Evolutionary conservation across 1,140 invertebrate species (phyloP).

Genomic region (Cotesia chilonis): DNA sequence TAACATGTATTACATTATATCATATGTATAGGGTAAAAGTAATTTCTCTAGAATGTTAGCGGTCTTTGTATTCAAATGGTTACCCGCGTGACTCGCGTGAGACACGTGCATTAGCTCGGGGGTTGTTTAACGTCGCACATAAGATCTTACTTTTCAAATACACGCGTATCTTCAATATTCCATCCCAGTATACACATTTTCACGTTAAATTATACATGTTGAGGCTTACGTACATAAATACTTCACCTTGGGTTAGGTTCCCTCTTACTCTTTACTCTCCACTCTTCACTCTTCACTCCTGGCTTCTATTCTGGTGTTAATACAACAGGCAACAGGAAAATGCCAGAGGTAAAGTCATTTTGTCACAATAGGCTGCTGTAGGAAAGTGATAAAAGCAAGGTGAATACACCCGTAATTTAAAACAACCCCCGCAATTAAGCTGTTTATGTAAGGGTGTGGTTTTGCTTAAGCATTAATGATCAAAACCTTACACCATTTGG

Average conservation of each 20-base stretch:
- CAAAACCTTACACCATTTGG: neutral
- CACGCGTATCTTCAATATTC: neutral
- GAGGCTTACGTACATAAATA: neutral
- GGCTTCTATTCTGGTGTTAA: no score
- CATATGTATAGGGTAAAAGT: slow-evolving; percentile 10
- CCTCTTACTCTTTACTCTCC: neutral
- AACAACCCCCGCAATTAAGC: slow-evolving; percentile 59
- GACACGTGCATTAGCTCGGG: slow-evolving; percentile 32
- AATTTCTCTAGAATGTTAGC: neutral
- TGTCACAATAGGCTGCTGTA: slow-evolving; percentile 44
- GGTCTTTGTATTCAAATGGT: slow-evolving; percentile 32
- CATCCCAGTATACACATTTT: neutral
- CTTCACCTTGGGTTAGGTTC: neutral
- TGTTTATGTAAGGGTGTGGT: slow-evolving; percentile 63
- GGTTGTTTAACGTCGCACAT: slow-evolving; percentile 29
- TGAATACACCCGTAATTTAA: slow-evolving; percentile 31
- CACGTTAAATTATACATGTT: neutral
- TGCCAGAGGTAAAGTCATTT: slow-evolving; percentile 47
- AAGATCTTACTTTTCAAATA: slow-evolving; percentile 11
- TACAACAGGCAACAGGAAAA: slow-evolving; percentile 13
- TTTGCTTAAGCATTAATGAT: slow-evolving; percentile 19
- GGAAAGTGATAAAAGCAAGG: slow-evolving; percentile 52
- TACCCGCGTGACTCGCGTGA: slow-evolving; percentile 19
- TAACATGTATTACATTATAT: no score
- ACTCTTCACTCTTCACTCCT: no score